These are phyloP conservation scores for Ceramica pisi DNA, from an alignment of 2,888 invertebrate species.

Conservation along the genomic window DNA sequence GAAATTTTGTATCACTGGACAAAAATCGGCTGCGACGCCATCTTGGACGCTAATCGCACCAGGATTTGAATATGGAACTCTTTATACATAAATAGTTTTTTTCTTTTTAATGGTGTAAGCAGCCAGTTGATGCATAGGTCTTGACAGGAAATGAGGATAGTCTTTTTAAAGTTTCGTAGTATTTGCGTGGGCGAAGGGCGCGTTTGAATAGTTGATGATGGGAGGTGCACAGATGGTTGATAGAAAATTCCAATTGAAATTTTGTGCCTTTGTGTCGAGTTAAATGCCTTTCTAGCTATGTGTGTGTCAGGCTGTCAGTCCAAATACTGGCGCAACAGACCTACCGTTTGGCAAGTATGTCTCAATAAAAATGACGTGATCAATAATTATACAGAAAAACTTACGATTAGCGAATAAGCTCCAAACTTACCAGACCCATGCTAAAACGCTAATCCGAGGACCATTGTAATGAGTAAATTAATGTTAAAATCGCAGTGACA, in stretches of 20 bases:
- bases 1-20: constrained; percentile 89
- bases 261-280: constrained; percentile 15
- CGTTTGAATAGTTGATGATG: constrained; percentile 24
- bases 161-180: constrained; percentile 52
- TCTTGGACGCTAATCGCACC: constrained; percentile 86
- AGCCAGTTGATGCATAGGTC: constrained; percentile 77
- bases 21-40: constrained; percentile 85
- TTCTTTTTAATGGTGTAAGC: constrained; percentile 70
- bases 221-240: constrained; percentile 49
- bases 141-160: constrained; percentile 79
- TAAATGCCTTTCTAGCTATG: constrained; percentile 4
- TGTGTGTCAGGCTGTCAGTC: not conserved
- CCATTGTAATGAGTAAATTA: too few species aligned
- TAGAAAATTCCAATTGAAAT: constrained; percentile 32
- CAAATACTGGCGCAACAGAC: not conserved
- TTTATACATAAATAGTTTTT: constrained; percentile 80
- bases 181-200: constrained; percentile 58
- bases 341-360: not conserved
- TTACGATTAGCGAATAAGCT: too few species aligned
- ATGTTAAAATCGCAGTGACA: not conserved
- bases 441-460: not conserved
- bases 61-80: constrained; percentile 88
- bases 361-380: too few species aligned
- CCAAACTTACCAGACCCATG: too few species aligned
- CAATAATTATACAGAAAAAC: too few species aligned